Evolutionary conservation across 2,113 vertebrate species (phyloP).

Genomic region (Mola mola): DNA sequence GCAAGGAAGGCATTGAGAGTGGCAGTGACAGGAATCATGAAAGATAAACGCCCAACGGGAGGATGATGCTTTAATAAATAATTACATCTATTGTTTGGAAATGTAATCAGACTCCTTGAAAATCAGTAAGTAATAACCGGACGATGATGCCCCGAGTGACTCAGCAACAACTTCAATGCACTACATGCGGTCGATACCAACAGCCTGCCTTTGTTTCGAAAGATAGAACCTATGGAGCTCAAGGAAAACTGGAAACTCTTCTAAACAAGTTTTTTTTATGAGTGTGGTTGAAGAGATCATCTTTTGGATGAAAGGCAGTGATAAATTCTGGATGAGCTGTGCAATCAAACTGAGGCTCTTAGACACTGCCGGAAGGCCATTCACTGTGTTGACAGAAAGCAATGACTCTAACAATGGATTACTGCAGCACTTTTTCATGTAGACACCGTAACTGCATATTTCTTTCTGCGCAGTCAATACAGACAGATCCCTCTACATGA

Average conservation of each 20-base stretch:
- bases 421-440: constrained; percentile 20
- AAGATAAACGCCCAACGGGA: constrained; percentile 66
- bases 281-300: constrained; percentile 29
- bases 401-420: constrained; percentile 39
- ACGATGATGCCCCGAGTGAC: constrained; percentile 71
- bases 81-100: constrained; percentile 73
- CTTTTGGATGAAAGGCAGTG: constrained; percentile 33
- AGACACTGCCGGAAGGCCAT: constrained; percentile 24
- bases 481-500: constrained; percentile 19
- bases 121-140: constrained; percentile 77
- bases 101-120: constrained; percentile 74
- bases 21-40: constrained; percentile 46
- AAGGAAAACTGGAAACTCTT: constrained; percentile 42
- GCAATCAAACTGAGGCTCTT: constrained; percentile 39
- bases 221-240: constrained; percentile 39
- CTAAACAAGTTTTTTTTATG: constrained; percentile 31
- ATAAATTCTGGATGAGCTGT: constrained; percentile 29
- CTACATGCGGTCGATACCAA: constrained; percentile 63
- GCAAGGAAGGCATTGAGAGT: constrained; percentile 43
- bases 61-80: constrained; percentile 76
- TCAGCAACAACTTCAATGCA: constrained; percentile 73
- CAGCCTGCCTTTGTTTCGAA: constrained; percentile 51
- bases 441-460: constrained; percentile 34
- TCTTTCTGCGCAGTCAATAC: constrained; percentile 30
- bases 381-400: constrained; percentile 31